Evolutionary conservation across 2,113 vertebrate genomes (phyloP), one percentile per base, ranked within the genome.

Genomic region (Odocoileus hemionus): DNA sequence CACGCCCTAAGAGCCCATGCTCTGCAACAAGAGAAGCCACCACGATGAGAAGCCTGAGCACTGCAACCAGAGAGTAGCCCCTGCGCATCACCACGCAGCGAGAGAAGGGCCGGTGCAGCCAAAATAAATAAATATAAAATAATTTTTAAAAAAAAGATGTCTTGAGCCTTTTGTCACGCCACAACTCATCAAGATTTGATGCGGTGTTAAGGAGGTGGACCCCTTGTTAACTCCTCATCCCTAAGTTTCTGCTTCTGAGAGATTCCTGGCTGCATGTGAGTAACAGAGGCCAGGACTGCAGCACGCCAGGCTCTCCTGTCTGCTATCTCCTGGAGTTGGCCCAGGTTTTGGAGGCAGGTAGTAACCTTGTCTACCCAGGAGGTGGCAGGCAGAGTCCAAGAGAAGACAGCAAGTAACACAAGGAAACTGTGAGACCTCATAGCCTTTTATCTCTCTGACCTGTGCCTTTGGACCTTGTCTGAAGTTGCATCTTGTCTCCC

Each of bases 371-470:
- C 23, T 91, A 39, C 33, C 97, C 97, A 97, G 95, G 55, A 96
- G 97, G 70, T 85, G 97, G 97, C 97, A 98, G 97, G 55, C 96
- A 89, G 76, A 82, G 74, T 55, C 86, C 92, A 82, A 83, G 83
- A 30, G 47, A 90, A 25, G 52, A 47, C 16, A 78, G 55, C 17
- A 52, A 67, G 60, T 19, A 47, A 39, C 39, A 16, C n/a, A 10
- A 12, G 45, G 19, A 74, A 54, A 70, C n/a, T 1, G 13, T 13
- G 28, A 57, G 43, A 11, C 9, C n/a, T 89, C 78, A 21, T 7
- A 88, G 25, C 4, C 52, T 70, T 52, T 64, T 19, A 10, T 60
- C 58, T 55, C 54, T 33, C 52, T 58, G 78, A 14, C 23, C 13
- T 19, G 1, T 45, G 88, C 43, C 60, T n/a, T 92, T 39, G 25